phyloP scores from a whole-genome alignment of 2,888 invertebrate species.

The Drosophila vallismaia region DNA sequence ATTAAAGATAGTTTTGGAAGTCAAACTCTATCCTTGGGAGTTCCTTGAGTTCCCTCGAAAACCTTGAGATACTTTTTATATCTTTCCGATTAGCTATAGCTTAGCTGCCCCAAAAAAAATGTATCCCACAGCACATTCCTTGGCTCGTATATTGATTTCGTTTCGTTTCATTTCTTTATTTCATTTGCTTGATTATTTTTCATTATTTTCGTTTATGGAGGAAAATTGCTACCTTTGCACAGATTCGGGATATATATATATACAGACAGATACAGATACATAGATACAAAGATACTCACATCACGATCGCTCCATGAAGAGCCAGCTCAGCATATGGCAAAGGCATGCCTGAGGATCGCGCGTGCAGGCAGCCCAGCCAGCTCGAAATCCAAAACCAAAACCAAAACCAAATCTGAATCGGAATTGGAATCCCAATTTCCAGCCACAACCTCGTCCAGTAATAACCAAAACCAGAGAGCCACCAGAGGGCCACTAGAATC shows the following conservation, averaged over 20 bases:
- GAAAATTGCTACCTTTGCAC: constrained; percentile 81
- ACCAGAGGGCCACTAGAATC: constrained; percentile 39
- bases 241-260: constrained; percentile 18
- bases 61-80: no score
- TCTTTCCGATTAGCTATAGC: no score
- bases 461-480: constrained; percentile 21
- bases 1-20: no score
- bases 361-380: constrained; percentile 48
- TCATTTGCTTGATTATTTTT: constrained; percentile 71
- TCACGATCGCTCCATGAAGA: constrained; percentile 71
- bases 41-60: no score
- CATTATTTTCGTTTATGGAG: constrained; percentile 53
- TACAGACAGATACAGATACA: constrained; percentile 1
- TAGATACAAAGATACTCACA: constrained; percentile 62
- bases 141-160: constrained; percentile 46
- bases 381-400: constrained; percentile 70
- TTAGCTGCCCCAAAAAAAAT: constrained; percentile 45
- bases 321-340: constrained; percentile 72
- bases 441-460: constrained; percentile 30
- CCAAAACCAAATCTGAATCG: constrained; percentile 30
- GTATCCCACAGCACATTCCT: constrained; percentile 75
- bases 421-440: constrained; percentile 34
- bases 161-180: constrained; percentile 76
- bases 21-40: no score
- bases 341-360: constrained; percentile 59